Conservation (phyloP, 2,797 vertebrate species). For the Dipus sagitta region DNA sequence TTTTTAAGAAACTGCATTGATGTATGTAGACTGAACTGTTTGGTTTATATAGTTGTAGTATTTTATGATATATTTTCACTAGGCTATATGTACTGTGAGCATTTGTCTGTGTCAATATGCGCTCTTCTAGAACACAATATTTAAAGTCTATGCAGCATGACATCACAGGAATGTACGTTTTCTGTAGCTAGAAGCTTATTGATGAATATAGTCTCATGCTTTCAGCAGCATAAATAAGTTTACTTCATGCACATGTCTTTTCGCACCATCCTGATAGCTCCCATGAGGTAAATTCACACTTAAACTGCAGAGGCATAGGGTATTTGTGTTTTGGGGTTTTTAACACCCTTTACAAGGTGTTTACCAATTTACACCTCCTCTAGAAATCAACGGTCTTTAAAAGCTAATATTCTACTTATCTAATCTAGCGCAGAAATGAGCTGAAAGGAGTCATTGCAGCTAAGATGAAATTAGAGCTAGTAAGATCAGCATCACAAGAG, state of each 20-base stretch:
- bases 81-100: neutral
- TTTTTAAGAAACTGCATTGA: conserved; percentile 33
- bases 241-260: conserved; percentile 55
- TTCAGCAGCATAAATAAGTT: conserved; percentile 61
- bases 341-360: conserved; percentile 60
- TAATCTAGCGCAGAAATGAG: conserved; percentile 11
- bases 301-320: conserved; percentile 26
- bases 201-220: conserved; percentile 51
- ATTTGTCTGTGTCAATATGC: conserved; percentile 37
- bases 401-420: conserved; percentile 50
- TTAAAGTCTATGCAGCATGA: neutral
- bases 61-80: conserved; percentile 40
- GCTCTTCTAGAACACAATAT: conserved; percentile 1
- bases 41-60: conserved; percentile 5
- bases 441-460: neutral
- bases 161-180: conserved; percentile 22
- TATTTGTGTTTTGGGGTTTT: conserved; percentile 52
- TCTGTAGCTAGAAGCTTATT: conserved; percentile 54
- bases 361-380: conserved; percentile 54
- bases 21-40: neutral
- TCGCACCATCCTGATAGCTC: conserved; percentile 70
- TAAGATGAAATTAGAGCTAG: neutral
- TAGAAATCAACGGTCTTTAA: conserved; percentile 51
- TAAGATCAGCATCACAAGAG: conserved; percentile 8
- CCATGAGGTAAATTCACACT: conserved; percentile 68